phyloP scores from a whole-genome alignment of 1,140 invertebrate genomes.

The Leptinotarsa texana region DNA sequence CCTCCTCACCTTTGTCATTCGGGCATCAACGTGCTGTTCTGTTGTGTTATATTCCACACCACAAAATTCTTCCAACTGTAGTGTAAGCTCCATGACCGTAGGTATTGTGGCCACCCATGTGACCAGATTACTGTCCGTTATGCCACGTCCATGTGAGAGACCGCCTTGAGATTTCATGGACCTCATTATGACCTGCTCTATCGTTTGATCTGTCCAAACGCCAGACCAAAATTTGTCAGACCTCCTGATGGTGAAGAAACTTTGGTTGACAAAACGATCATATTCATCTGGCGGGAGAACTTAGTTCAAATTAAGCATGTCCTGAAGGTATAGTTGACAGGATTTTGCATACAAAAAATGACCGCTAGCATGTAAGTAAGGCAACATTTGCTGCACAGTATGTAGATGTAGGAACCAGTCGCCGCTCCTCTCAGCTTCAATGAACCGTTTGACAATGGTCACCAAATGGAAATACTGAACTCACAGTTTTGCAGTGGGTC shows the following conservation, averaged over 20 bases:
- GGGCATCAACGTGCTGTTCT: conserved; percentile 31
- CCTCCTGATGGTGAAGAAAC: conserved; percentile 51
- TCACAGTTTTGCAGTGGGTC: conserved; percentile 48
- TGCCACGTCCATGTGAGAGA: conserved; percentile 41
- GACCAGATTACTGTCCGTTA: conserved; percentile 31
- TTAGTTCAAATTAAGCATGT: conserved; percentile 42
- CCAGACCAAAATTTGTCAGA: conserved; percentile 56
- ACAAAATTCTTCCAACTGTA: conserved; percentile 37
- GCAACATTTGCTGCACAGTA: conserved; percentile 50
- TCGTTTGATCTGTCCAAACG: conserved; percentile 53
- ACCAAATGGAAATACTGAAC: conserved; percentile 50
- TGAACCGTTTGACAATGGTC: conserved; percentile 43
- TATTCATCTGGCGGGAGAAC: conserved; percentile 29
- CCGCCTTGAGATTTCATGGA: conserved; percentile 50
- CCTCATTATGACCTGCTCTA: conserved; percentile 54
- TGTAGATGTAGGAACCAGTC: conserved; percentile 50
- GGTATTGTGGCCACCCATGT: conserved; percentile 37
- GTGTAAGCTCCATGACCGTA: conserved; percentile 25
- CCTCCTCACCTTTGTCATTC: conserved; percentile 5
- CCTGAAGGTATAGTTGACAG: conserved; percentile 50
- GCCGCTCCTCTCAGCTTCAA: conserved; percentile 48
- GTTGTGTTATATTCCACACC: conserved; percentile 25
- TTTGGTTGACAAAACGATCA: conserved; percentile 39
- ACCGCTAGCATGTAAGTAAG: conserved; percentile 54
- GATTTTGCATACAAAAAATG: conserved; percentile 53